These are phyloP conservation scores for Cottoperca gobio DNA, from an alignment of 2,797 vertebrate genomes.

Conservation along the genomic window DNA sequence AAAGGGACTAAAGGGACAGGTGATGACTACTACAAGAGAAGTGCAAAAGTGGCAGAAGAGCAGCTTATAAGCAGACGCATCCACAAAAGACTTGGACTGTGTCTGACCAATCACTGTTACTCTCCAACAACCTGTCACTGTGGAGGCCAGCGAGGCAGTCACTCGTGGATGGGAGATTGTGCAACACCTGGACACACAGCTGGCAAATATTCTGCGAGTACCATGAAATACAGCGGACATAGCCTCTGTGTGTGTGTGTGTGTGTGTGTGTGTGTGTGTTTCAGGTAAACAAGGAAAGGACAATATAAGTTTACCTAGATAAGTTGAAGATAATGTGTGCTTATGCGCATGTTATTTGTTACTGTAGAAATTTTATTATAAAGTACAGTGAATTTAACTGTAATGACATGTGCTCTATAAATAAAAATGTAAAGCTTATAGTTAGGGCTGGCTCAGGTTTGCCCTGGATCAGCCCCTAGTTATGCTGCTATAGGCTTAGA, in stretches of 20 bases:
- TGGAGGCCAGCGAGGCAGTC: conserved; percentile 13
- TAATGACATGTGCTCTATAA: conserved; percentile 17
- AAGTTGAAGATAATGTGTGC: neutral
- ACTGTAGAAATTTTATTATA: conserved; percentile 8
- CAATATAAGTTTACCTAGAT: neutral
- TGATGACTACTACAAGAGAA: conserved; percentile 6
- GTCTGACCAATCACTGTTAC: conserved; percentile 15
- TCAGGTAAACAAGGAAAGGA: neutral
- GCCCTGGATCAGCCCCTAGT: too few relatives aligned
- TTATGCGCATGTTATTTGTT: neutral
- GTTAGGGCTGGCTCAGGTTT: too few relatives aligned
- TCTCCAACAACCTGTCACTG: conserved; percentile 12
- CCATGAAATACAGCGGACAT: conserved; percentile 14
- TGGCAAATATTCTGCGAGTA: conserved; percentile 22
- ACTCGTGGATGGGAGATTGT: conserved; percentile 27
- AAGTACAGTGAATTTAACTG: neutral
- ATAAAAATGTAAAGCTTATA: too few relatives aligned
- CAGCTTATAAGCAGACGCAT: conserved; percentile 10
- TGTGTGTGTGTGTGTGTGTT: conserved; percentile 1
- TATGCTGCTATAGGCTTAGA: too few relatives aligned
- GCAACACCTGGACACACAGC: conserved; percentile 47
- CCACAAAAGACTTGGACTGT: neutral
- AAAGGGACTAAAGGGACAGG: neutral
- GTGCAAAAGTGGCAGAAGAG: neutral
- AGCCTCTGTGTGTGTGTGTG: neutral